phyloP scores from a whole-genome alignment of 1,140 invertebrate species.

The Penaeus indicus region DNA sequence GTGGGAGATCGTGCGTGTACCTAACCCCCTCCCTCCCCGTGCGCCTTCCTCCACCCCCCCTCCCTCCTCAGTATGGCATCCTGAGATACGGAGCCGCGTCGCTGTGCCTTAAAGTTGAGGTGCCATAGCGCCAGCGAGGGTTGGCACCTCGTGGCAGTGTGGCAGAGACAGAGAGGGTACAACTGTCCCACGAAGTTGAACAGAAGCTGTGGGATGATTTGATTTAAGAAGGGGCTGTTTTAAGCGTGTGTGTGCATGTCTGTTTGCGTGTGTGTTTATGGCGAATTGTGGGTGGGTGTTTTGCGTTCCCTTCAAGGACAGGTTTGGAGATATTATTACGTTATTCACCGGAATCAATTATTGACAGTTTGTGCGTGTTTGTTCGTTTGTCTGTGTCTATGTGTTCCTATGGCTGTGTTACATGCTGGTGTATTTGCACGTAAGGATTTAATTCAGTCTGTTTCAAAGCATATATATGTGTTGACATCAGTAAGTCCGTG shows the following conservation, averaged over 20 bases:
- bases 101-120: conserved; percentile 33
- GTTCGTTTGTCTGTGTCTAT: neutral
- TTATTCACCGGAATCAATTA: no score
- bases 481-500: no score
- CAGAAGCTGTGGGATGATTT: neutral
- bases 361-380: neutral
- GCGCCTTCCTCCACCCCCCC: neutral
- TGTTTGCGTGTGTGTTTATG: conserved; percentile 17
- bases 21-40: neutral
- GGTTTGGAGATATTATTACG: no score
- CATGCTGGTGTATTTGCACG: neutral
- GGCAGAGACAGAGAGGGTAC: neutral
- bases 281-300: no score
- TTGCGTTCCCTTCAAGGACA: no score
- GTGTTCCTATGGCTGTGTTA: neutral
- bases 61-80: conserved; percentile 3
- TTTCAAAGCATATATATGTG: no score
- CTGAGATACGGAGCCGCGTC: neutral
- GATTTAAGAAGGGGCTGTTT: neutral
- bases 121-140: neutral
- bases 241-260: neutral
- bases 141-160: conserved; percentile 2
- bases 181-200: no score
- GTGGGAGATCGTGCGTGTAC: neutral
- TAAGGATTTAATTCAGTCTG: no score